Evolutionary conservation across 2,888 invertebrate species (phyloP), one percentile per base, ranked within the genome.

Genomic region (Teleiodes luculella): DNA sequence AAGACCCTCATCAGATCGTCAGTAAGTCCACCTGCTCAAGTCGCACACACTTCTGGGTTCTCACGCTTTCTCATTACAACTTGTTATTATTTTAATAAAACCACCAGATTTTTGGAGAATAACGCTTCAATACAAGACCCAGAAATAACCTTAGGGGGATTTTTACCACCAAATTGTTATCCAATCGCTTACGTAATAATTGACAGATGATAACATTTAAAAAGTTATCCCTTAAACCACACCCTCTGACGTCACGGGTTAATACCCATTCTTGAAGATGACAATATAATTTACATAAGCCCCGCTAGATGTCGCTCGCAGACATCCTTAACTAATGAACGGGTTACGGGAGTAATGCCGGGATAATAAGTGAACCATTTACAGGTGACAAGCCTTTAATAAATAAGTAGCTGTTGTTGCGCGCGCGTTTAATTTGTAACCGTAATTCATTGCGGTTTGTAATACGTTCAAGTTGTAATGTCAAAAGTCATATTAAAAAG

Each of bases 241-340:
- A 41, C 33, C 54, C 45, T 60, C 61, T 64, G 55, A 59, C 62
- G 64, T 67, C 66, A 68, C 66, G 66, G 68, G 73, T 72, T 76
- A 77, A 78, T 74, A 72, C 78, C 70, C 72, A 73, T 76, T 75
- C 78, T 75, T 74, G 72, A 74, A 83, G 76, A 76, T 78, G 80
- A 78, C 78, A 76, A 75, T 76, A 76, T 75, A 78, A 81, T 80
- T 77, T 78, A 74, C 76, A 78, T 80, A 80, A 82, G 76, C 78
- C 73, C 62, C 65, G 67, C 62, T 70, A 63, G 58, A 54, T 56
- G 63, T 63, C 63, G 24, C 43, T 59, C 61, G 65, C 67, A 68
- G 65, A 69, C 65, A 62, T 66, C 67, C 65, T 66, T 70, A 67
- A 67, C 68, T 67, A 70, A 67, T 66, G 70, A 70, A 70, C 59